These are phyloP conservation scores for Catharus minimus DNA, from an alignment of 2,113 vertebrate genomes.

Conservation along the genomic window DNA sequence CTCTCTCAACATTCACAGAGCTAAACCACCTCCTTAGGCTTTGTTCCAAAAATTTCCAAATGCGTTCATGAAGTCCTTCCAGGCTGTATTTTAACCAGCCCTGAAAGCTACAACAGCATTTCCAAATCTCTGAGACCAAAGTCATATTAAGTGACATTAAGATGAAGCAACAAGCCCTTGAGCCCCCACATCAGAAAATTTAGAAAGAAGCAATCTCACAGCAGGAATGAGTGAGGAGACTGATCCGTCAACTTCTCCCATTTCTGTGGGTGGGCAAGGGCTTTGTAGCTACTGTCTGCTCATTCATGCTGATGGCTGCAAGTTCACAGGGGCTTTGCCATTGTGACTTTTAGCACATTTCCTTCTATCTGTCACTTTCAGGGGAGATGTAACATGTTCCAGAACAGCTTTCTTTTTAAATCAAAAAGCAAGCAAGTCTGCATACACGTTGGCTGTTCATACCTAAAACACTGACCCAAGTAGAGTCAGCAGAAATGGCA, in stretches of 20 bases:
- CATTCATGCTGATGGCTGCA: not conserved
- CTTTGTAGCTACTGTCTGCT: not conserved
- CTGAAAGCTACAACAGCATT: not conserved
- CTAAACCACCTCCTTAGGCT: not conserved
- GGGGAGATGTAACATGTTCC: not conserved
- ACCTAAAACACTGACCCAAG: not conserved
- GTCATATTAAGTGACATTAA: not conserved
- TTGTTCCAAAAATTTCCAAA: conserved; percentile 16
- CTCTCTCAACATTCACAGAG: not conserved
- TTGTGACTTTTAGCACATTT: not conserved
- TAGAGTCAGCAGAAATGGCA: not conserved
- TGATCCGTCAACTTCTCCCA: not conserved
- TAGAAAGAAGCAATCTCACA: not conserved
- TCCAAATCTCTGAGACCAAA: conserved; percentile 20
- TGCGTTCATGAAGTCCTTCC: not conserved
- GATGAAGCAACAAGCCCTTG: conserved; percentile 9
- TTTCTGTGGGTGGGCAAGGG: not conserved
- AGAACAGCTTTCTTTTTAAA: not conserved
- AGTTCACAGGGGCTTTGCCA: not conserved
- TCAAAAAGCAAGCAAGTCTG: not conserved
- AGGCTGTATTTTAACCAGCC: not conserved
- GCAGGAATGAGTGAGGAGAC: not conserved
- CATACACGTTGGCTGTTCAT: not conserved
- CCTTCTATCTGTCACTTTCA: not conserved
- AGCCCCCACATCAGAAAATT: not conserved